Evolutionary conservation across 2,113 vertebrate genomes (phyloP), one percentile per base, ranked within the genome.

Genomic region (Caloenas nicobarica): DNA sequence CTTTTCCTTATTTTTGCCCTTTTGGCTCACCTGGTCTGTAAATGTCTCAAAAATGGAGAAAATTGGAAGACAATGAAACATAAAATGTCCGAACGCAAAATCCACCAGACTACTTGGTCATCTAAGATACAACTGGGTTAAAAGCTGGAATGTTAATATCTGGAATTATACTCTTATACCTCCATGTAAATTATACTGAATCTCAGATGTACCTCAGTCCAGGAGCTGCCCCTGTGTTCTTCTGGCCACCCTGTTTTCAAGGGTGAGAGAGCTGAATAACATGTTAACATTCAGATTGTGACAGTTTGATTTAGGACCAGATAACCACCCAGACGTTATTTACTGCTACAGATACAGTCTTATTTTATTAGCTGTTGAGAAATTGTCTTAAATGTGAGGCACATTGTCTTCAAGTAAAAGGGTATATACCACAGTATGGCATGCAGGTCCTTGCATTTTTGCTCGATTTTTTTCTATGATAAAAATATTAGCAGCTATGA

Each of bases 1-100:
- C 42, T 82, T 86, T 83, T 77, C 83, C 40, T 83, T 26, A 33
- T 40, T 86, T 97, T 73, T 97, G 48, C 24, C 69, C 84, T 88
- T 73, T 73, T 82, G 65, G 53, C 73, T 98, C 81, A 96, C 71
- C 69, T 95, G 92, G 34, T 88, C 64, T 66, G 2, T 85, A 72
- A 80, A 93, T 36, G 50, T 62, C 58, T 92, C 44, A 89, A 42
- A 95, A 92, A 21, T 8, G 5, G 36, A 87, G 65, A 66, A 62
- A 84, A 58, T 1, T 18, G 26, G 23, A 83, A 80, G 22, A 8
- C 7, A n/a, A 33, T 21, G 26, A 91, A 92, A 82, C 29, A n/a
- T 14, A 29, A 40, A 46, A 46, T 38, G 28, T 18, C 11, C 3
- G 17, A 78, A 62, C 17, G 11, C 3, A 16, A 95, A 78, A 72